Conservation (phyloP, 2,797 vertebrate species). For the Echiichthys vipera region DNA sequence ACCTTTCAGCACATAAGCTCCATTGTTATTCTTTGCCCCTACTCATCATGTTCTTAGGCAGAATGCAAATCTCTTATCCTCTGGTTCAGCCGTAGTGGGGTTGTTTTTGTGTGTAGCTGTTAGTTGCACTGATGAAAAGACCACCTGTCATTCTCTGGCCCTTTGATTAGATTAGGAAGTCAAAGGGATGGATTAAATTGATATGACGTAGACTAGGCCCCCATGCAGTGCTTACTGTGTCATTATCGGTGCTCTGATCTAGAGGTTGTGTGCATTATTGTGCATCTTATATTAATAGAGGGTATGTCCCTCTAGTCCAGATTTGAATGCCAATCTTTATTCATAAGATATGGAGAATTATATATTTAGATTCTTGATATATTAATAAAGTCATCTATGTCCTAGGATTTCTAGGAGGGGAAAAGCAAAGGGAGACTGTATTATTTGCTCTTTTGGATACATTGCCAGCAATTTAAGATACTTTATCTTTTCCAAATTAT, state of each 20-base stretch:
- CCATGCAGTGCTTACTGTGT: conserved; percentile 46
- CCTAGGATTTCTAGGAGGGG: background rate
- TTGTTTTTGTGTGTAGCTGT: conserved; percentile 70
- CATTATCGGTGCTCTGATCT: conserved; percentile 46
- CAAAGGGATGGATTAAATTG: conserved; percentile 67
- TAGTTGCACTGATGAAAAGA: conserved; percentile 76
- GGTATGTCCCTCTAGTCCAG: background rate
- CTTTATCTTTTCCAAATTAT: background rate
- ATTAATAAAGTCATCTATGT: background rate
- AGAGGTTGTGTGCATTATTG: conserved; percentile 23
- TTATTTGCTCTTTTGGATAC: background rate
- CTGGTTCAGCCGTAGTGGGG: conserved; percentile 43
- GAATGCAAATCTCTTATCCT: conserved; percentile 69
- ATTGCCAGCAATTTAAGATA: background rate
- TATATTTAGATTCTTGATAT: background rate
- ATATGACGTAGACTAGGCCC: conserved; percentile 56
- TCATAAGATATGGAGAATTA: background rate
- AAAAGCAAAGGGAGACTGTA: background rate
- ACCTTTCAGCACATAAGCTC: conserved; percentile 58
- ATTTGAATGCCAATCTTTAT: conserved; percentile 25
- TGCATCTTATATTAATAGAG: conserved; percentile 19
- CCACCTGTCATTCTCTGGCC: conserved; percentile 77
- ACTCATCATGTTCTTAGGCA: conserved; percentile 64
- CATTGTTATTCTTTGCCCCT: conserved; percentile 62
- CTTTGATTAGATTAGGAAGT: conserved; percentile 79